A percentile compares a stretch with the other conserved stretches of the same genome.
phyloP scores from a whole-genome alignment of 2,113 vertebrate species.

The Psammodynastes pulverulentus region DNA sequence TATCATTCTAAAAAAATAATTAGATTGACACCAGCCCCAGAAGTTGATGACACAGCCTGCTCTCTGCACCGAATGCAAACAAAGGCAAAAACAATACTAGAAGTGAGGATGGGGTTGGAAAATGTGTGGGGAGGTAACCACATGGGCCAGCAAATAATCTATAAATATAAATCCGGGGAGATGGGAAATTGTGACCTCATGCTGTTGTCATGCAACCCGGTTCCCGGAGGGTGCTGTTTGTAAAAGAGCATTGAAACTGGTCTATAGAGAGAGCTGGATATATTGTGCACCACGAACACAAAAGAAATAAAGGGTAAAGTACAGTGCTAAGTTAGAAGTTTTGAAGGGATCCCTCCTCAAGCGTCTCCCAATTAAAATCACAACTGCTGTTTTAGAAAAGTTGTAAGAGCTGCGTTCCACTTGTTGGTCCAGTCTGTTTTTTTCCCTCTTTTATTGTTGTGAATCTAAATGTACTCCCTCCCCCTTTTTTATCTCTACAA shows the following conservation, averaged over 20 bases:
- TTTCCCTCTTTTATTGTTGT: background rate
- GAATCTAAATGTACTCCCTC: background rate
- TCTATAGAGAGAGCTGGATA: background rate
- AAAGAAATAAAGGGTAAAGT: background rate
- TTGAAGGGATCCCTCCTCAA: background rate
- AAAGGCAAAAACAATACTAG: background rate
- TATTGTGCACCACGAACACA: background rate
- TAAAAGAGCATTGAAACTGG: background rate
- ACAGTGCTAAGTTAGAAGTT: background rate
- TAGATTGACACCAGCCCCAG: background rate
- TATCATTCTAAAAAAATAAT: background rate
- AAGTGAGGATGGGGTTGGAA: background rate
- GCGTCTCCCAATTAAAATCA: background rate
- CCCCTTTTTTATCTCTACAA: background rate
- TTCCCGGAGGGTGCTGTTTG: slow-evolving; percentile 1
- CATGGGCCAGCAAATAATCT: slow-evolving; percentile 5
- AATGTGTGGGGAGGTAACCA: background rate
- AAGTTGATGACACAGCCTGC: background rate
- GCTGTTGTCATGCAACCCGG: background rate
- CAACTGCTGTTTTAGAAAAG: background rate
- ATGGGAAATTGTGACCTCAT: slow-evolving; percentile 9
- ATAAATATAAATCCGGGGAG: slow-evolving; percentile 2
- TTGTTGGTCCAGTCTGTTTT: background rate
- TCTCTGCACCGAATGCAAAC: background rate
- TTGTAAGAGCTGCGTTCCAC: background rate